Evolutionary conservation across 2,113 vertebrate genomes (phyloP), one percentile per base, ranked within the genome.

Genomic region (Turnix velox): DNA sequence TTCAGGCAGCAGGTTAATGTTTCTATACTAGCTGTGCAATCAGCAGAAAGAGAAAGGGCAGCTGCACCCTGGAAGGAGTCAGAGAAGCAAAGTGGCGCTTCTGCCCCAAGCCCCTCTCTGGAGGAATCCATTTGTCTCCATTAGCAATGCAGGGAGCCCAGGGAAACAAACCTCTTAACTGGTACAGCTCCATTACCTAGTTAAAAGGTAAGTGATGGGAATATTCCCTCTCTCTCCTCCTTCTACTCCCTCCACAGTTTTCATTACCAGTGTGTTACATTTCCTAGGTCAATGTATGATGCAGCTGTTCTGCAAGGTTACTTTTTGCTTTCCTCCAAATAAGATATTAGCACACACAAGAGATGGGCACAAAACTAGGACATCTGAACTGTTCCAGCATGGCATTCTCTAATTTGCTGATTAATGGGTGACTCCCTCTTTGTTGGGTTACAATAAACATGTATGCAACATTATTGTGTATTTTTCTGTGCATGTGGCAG

Each of bases 101-200:
- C 66, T 2, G 2, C 28, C 43, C 31, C 0, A 0, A 45, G 33
- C 5, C 3, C 12, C 22, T 27, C 51, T 78, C 46, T 49, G 46
- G 27, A 92, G 55, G 18, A 90, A 77, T 51, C 25, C 16, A 80
- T 90, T 73, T 88, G 17, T 88, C 48, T 79, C 24, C 37, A 71
- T 84, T 55, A 89, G 25, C 39, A 63, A 14, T 17, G 37, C 24
- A 37, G 0, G 1, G 12, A 74, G 12, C 12, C 51, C n/a, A 63
- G 61, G 52, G 27, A 88, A 81, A 58, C 8, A 92, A 93, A 51
- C 2, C 24, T 84, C n/a, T 74, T 46, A 55, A 71, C 15, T 9
- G 5, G 35, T 15, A 67, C 30, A 75, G 7, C 48, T 84, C 48
- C 25, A 31, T 81, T 75, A 40, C 40, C 48, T 28, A 61, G 48